phyloP scores from a whole-genome alignment of 2,797 vertebrate genomes.

The Microctenopoma steveboyesi region DNA sequence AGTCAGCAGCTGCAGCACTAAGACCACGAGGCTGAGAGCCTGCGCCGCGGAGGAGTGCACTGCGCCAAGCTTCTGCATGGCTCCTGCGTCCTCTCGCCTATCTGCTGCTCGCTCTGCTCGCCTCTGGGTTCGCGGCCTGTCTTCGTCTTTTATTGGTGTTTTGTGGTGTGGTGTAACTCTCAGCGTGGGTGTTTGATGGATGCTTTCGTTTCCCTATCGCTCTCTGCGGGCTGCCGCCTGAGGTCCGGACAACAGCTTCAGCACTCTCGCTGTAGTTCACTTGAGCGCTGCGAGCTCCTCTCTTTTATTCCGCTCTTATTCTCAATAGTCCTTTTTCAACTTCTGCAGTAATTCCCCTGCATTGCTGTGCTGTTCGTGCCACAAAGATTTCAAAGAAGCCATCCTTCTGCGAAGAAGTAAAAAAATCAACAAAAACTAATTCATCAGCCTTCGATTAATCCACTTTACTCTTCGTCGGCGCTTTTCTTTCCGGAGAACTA shows the following conservation, averaged over 20 bases:
- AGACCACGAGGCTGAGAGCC: slow-evolving; percentile 82
- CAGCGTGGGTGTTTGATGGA: slow-evolving; percentile 70
- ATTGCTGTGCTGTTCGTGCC: slow-evolving; percentile 51
- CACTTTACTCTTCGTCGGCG: slow-evolving; percentile 64
- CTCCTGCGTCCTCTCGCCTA: slow-evolving; percentile 59
- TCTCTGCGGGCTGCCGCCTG: slow-evolving; percentile 68
- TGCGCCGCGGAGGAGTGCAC: slow-evolving; percentile 79
- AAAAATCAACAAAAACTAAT: slow-evolving; percentile 54
- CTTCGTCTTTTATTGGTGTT: slow-evolving; percentile 45
- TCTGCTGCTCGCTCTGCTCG: slow-evolving; percentile 30
- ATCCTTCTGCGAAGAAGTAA: slow-evolving; percentile 53
- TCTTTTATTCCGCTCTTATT: slow-evolving; percentile 25
- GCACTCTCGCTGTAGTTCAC: slow-evolving; percentile 65
- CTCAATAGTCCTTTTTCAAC: slow-evolving; percentile 38
- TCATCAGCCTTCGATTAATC: slow-evolving; percentile 71
- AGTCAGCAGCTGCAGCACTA: slow-evolving; percentile 89
- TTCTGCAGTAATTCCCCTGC: slow-evolving; percentile 53
- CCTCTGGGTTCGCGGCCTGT: slow-evolving; percentile 33
- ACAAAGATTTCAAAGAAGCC: slow-evolving; percentile 53
- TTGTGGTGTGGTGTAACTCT: slow-evolving; percentile 50
- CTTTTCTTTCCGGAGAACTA: slow-evolving; percentile 41
- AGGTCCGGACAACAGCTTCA: slow-evolving; percentile 68
- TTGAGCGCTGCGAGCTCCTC: slow-evolving; percentile 54
- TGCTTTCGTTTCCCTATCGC: slow-evolving; percentile 49
- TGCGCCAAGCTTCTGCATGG: slow-evolving; percentile 85